Evolutionary conservation across 2,888 invertebrate genomes (phyloP), one percentile per base, ranked within the genome.

Genomic region (Heliconius aoede): DNA sequence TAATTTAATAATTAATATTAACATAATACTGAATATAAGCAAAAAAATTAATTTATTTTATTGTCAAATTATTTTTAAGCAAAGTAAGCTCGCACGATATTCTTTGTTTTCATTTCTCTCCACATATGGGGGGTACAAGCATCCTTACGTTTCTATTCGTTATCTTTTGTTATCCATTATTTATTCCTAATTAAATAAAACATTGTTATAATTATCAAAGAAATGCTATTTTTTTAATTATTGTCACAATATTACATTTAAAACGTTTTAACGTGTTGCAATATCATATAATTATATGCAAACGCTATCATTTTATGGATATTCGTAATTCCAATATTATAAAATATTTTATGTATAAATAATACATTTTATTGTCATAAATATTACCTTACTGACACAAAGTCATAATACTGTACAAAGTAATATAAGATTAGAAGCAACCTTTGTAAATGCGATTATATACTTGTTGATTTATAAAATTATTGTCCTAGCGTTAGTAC

Each of bases 401-500:
- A 28, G 51, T 55, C 30, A 55, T 15, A 55, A 30, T 28, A n/a
- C 15, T 51, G 46, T 69, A 69, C 24, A 30, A 15, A 69, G 24
- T 15, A 69, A 69, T 55, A 28, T n/a, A 68, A 69, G 24, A 55
- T 69, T 46, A 55, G 55, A 69, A 69, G 69, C 69, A 69, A 69
- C n/a, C 32, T 55, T 69, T 69, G 55, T 69, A 69, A 69, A 69
- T 69, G 69, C 69, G 69, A 69, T 69, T 69, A 69, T 24, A 69
- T 55, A 69, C 18, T 69, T 55, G 55, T 69, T 55, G 1, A 15
- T 24, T 26, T 69, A 69, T 18, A 69, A 55, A 69, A 69, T 69
- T 69, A 69, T 69, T 69, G 69, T 69, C 69, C n/a, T 69, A 69
- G n/a, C 30, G n/a, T 21, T 24, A 69, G 8, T 69, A n/a, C n/a